phyloP scores from a whole-genome alignment of 2,113 vertebrate genomes.

The Grus americana region DNA sequence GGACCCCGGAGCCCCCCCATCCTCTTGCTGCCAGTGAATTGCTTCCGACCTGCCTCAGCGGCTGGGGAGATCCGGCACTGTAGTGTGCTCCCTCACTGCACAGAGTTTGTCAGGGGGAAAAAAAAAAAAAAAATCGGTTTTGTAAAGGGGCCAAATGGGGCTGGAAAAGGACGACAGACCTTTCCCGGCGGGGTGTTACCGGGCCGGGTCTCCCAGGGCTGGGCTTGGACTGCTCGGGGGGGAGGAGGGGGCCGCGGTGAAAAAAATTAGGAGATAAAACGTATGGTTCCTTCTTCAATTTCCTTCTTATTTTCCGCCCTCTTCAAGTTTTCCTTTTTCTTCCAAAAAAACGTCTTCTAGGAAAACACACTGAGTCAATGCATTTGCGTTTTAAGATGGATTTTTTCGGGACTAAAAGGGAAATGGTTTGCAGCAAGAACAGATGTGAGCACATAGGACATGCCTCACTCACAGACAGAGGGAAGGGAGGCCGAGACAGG shows the following conservation, averaged over 20 bases:
- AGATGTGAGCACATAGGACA: neutral
- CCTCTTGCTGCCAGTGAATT: neutral
- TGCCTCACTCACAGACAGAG: neutral
- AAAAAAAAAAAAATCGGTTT: neutral
- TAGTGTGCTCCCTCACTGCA: neutral
- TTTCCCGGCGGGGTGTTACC: fast-evolving
- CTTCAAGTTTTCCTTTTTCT: neutral
- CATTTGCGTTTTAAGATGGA: neutral
- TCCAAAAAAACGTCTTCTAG: neutral
- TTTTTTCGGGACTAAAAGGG: neutral
- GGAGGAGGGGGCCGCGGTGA: fast-evolving
- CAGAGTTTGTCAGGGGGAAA: neutral
- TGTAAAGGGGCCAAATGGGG: neutral
- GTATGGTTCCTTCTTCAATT: neutral
- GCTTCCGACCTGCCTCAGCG: neutral
- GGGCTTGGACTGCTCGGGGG: neutral
- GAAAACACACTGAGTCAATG: neutral
- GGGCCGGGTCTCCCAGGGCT: fast-evolving
- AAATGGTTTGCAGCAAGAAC: neutral
- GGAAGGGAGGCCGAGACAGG: neutral
- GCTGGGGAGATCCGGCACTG: neutral
- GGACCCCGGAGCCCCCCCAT: fast-evolving
- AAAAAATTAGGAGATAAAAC: neutral
- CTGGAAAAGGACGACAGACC: neutral
- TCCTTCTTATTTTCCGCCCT: neutral